These are phyloP conservation scores for Biston stratarius DNA, from an alignment of 2,888 invertebrate species.

Conservation along the genomic window DNA sequence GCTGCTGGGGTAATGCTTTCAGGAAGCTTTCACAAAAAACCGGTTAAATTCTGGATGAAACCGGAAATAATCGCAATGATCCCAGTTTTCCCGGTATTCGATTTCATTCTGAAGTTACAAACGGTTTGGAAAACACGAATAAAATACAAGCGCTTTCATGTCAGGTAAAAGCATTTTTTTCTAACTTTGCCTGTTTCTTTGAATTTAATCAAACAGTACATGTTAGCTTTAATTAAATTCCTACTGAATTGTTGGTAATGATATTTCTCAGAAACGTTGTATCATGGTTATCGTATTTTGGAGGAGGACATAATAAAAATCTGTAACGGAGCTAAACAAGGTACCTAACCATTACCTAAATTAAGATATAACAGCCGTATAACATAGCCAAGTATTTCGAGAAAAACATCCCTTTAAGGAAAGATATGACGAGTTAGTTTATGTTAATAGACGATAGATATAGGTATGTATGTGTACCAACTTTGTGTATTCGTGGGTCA, in stretches of 20 bases:
- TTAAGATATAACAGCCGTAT: no score
- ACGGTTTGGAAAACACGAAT: constrained; percentile 9
- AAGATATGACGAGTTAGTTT: constrained; percentile 2
- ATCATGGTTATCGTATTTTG: not conserved
- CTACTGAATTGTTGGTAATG: not conserved
- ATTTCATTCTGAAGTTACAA: constrained; percentile 33
- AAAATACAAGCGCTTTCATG: constrained; percentile 11
- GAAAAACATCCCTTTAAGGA: constrained; percentile 3
- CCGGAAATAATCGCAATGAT: constrained; percentile 14
- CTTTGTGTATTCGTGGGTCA: no score
- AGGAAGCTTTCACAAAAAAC: constrained; percentile 24
- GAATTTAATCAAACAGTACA: not conserved
- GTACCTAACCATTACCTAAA: no score
- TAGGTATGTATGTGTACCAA: no score
- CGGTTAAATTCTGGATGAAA: constrained; percentile 14
- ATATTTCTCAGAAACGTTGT: not conserved
- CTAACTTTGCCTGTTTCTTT: not conserved
- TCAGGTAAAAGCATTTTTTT: constrained; percentile 9
- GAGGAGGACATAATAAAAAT: not conserved
- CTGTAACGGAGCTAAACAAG: not conserved
- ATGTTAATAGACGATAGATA: not conserved
- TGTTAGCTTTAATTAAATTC: constrained; percentile 13
- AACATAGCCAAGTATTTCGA: not conserved
- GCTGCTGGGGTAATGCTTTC: constrained; percentile 37
- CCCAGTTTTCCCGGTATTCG: constrained; percentile 5